These are phyloP conservation scores for Platorchestia sp. DNA, from an alignment of 1,140 invertebrate genomes.

Conservation along the genomic window DNA sequence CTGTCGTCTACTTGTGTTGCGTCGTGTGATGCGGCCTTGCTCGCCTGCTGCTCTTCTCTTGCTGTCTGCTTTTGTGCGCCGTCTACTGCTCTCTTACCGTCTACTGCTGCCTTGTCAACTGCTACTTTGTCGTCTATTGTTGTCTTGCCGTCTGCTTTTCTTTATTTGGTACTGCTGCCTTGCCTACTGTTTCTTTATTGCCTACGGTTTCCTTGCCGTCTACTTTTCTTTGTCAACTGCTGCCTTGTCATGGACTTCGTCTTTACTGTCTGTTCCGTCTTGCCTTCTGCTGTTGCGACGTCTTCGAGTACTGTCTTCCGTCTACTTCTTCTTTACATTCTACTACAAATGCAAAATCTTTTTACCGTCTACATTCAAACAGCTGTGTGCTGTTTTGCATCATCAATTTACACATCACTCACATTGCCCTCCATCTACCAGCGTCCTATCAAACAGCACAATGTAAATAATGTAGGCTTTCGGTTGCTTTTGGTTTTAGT, in stretches of 20 bases:
- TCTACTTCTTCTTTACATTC: no score
- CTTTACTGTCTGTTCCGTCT: no score
- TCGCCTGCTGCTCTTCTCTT: not conserved
- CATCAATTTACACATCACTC: not conserved
- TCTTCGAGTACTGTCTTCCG: no score
- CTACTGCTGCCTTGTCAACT: no score
- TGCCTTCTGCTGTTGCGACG: no score
- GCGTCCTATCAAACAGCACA: not conserved
- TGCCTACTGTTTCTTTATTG: no score
- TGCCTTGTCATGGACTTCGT: no score
- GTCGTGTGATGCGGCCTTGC: no score
- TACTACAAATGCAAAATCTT: no score
- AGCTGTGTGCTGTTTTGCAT: not conserved
- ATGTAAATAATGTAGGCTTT: not conserved
- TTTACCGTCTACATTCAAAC: not conserved
- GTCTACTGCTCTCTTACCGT: not conserved
- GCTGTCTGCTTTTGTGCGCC: not conserved
- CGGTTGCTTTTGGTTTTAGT: not conserved
- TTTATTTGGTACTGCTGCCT: not conserved
- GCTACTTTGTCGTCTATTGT: not conserved
- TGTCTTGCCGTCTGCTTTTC: not conserved
- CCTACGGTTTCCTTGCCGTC: no score
- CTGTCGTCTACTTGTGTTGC: no score
- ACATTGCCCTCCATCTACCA: not conserved
- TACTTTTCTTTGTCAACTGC: no score